Base-by-base conservation (phyloP, 2,888 invertebrate genomes). In the Acleris cristana region DNA sequence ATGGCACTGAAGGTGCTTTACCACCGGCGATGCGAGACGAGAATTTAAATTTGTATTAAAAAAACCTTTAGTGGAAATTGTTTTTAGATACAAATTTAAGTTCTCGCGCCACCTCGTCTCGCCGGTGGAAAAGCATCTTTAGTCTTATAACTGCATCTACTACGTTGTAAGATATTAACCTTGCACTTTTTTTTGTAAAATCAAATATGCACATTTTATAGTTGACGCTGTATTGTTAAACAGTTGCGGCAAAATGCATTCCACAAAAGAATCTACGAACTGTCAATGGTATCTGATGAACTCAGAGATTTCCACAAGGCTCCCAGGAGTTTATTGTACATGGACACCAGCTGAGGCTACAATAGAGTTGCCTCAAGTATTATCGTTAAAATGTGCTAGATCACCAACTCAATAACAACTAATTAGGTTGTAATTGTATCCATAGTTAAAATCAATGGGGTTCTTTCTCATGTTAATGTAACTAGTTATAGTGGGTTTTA, bases 211-310 rank as follows among this genome's bases (percentile, higher is more conserved):
- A 62, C 45, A 57, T 62, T 53, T 53, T 58, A 58, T 57, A 67
- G 62, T 67, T 67, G 62, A 52, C 14, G n/a, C 67, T 67, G 40
- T 53, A 30, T 58, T 23, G 40, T 65, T 57, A 52, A 57, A 57
- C 49, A 52, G 67, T 63, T 67, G 67, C 48, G 58, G 67, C 67
- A 40, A 63, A 67, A 67, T 67, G 67, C 67, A 71, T 77, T 82
- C 75, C 77, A 76, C 74, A 73, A 73, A 63, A 69, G 61, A 68
- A 65, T 67, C 74, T 72, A 77, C 76, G 76, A 76, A 79, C 78
- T 72, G 55, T 63, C 53, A 63, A 62, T 63, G 62, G 62, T 56
- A 53, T 58, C 30, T n/a, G 30, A 21, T 58, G 49, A 45, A 56
- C 61, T 18, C 62, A 54, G 57, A 49, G 58, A 45, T 54, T 23